phyloP scores from a whole-genome alignment of 2,797 vertebrate species.

The Bucorvus abyssinicus region DNA sequence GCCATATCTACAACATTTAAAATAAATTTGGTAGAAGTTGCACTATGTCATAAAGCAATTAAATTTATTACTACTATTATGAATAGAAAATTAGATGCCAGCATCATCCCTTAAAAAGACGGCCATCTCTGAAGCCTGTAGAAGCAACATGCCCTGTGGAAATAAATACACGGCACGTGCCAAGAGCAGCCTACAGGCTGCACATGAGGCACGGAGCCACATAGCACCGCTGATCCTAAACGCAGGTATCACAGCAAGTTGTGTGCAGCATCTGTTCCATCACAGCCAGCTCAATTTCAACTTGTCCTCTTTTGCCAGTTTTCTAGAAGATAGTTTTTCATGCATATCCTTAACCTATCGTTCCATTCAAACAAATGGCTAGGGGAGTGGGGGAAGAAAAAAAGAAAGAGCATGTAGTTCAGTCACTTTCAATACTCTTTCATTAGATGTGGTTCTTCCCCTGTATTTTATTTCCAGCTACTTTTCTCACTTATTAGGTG shows the following conservation, averaged over 20 bases:
- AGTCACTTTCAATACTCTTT: background rate
- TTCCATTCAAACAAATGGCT: background rate
- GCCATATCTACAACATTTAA: background rate
- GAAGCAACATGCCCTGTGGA: background rate
- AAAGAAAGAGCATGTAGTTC: rapidly evolving
- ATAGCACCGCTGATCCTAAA: background rate
- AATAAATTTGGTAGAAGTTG: background rate
- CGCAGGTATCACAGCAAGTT: background rate
- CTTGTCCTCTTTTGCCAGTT: background rate
- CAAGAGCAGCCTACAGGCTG: background rate
- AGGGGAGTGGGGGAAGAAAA: rapidly evolving
- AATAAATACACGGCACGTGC: background rate
- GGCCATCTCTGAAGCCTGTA: background rate
- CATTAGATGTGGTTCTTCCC: background rate
- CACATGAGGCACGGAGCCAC: background rate
- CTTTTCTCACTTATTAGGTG: background rate
- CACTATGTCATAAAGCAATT: background rate
- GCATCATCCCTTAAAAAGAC: background rate
- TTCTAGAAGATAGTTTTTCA: background rate
- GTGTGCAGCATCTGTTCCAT: background rate
- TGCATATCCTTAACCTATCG: background rate
- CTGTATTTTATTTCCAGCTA: background rate
- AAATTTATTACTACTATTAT: background rate
- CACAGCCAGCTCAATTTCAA: background rate
- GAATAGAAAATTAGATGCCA: background rate